Conservation (phyloP, 2,113 vertebrate genomes). For the Microtus richardsoni region DNA sequence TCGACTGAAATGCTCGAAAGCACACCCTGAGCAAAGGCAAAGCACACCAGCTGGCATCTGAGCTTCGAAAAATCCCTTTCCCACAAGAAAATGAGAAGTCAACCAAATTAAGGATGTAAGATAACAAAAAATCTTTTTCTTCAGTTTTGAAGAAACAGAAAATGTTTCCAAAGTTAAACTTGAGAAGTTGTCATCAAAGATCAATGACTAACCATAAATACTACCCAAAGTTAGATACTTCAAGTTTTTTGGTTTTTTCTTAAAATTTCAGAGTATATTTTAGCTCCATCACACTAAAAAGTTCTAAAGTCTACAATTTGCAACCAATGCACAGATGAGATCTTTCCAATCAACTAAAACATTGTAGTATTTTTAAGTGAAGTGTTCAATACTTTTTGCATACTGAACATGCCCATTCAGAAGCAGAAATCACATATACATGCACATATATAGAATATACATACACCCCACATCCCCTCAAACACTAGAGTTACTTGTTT, state of each 20-base stretch:
- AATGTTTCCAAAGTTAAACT: conserved; percentile 44
- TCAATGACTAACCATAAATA: background rate
- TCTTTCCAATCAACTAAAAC: conserved; percentile 40
- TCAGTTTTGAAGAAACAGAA: conserved; percentile 42
- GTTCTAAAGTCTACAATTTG: background rate
- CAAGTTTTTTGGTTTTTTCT: background rate
- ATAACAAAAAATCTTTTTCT: conserved; percentile 40
- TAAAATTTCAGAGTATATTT: conserved; percentile 23
- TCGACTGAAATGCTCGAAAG: conserved; percentile 14
- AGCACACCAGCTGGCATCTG: background rate
- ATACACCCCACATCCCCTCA: background rate
- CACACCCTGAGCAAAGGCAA: conserved; percentile 16
- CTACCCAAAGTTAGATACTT: background rate
- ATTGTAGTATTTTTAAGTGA: background rate
- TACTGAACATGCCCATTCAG: background rate
- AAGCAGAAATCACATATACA: background rate
- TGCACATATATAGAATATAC: background rate
- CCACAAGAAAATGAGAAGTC: background rate
- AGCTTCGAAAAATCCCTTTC: conserved; percentile 39
- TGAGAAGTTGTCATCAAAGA: background rate
- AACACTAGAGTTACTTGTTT: background rate
- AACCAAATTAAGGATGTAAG: background rate
- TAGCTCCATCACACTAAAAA: background rate
- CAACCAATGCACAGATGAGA: conserved; percentile 29
- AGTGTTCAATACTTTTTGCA: background rate